Conservation (phyloP, 1,140 invertebrate species). For the Tribolium castaneum region DNA sequence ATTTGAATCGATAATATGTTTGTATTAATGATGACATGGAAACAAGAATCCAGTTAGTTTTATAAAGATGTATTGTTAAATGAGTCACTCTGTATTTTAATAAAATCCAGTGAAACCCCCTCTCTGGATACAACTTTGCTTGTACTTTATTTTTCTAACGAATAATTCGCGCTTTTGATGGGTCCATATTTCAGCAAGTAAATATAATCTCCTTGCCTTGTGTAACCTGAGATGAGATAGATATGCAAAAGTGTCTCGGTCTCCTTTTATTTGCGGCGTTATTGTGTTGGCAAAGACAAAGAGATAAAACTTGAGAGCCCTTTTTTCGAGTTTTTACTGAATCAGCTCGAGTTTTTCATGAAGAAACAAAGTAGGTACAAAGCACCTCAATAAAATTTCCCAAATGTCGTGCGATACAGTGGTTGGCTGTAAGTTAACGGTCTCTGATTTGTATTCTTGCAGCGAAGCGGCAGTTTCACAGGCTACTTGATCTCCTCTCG, state of each 20-base stretch:
- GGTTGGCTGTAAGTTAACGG: constrained; percentile 49
- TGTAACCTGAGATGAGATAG: neutral
- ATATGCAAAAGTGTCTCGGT: constrained; percentile 8
- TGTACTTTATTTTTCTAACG: no score
- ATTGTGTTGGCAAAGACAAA: constrained; percentile 31
- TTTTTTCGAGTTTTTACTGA: constrained; percentile 32
- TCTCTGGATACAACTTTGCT: no score
- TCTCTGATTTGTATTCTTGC: constrained; percentile 50
- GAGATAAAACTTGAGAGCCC: constrained; percentile 31
- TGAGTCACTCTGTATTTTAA: no score
- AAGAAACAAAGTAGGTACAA: constrained; percentile 52
- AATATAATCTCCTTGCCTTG: neutral
- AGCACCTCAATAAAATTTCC: constrained; percentile 51
- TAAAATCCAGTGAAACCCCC: no score
- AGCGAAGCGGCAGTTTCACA: constrained; percentile 48
- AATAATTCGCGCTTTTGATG: neutral
- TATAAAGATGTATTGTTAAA: no score
- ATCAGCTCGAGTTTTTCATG: constrained; percentile 42
- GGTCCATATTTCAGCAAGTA: neutral
- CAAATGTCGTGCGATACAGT: constrained; percentile 49
- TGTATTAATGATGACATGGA: no score
- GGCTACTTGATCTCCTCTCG: constrained; percentile 45
- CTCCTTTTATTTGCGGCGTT: constrained; percentile 22
- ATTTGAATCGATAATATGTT: no score
- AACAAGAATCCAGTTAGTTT: no score